Conservation (phyloP, 2,797 vertebrate species). For the Gymnocypris eckloni region DNA sequence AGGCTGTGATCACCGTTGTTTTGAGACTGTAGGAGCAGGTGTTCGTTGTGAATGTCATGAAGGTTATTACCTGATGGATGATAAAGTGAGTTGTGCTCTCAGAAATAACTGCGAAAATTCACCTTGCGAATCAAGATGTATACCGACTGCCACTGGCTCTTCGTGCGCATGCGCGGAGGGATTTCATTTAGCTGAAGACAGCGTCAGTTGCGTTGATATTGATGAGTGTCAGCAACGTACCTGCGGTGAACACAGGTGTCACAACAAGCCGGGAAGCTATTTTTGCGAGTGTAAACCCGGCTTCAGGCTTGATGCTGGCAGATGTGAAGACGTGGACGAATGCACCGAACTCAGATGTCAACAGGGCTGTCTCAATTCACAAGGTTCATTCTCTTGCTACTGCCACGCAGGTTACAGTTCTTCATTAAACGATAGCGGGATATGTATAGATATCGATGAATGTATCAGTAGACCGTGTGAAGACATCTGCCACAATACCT, state of each 20-base stretch:
- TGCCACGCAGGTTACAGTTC: constrained; percentile 70
- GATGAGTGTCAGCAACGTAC: constrained; percentile 69
- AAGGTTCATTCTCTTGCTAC: constrained; percentile 74
- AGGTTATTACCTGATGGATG: constrained; percentile 66
- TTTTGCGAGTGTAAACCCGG: constrained; percentile 70
- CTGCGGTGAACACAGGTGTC: constrained; percentile 67
- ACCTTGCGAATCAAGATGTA: constrained; percentile 69
- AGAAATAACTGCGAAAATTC: constrained; percentile 63
- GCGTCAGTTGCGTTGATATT: constrained; percentile 69
- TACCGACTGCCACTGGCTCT: constrained; percentile 52
- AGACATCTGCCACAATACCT: constrained; percentile 69
- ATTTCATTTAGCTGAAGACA: constrained; percentile 66
- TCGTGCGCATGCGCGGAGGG: constrained; percentile 72
- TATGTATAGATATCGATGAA: constrained; percentile 72
- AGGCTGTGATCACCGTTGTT: constrained; percentile 73
- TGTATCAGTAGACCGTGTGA: constrained; percentile 67
- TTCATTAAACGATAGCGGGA: constrained; percentile 57
- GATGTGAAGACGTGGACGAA: constrained; percentile 73
- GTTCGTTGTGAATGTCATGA: constrained; percentile 70
- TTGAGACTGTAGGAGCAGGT: not conserved
- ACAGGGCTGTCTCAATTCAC: constrained; percentile 69
- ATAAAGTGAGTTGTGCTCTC: constrained; percentile 66
- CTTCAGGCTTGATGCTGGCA: constrained; percentile 60
- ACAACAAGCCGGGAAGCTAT: constrained; percentile 71
- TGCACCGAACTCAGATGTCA: constrained; percentile 66